These are phyloP conservation scores for Ptycholaimellus sp. DNA, from an alignment of 2,888 invertebrate genomes.

Conservation along the genomic window DNA sequence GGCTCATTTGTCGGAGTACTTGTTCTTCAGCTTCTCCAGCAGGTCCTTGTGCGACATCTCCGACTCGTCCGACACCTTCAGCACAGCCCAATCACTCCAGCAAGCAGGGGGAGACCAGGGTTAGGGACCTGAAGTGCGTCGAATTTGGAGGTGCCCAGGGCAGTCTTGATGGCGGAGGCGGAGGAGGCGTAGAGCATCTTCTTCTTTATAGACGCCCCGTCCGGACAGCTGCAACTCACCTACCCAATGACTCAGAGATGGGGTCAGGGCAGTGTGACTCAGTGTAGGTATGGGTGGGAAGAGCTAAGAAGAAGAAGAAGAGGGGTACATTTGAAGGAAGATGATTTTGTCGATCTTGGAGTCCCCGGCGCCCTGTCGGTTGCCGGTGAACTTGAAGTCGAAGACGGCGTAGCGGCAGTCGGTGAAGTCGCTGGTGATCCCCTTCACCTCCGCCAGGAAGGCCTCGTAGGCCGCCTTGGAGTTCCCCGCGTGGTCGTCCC, in stretches of 20 bases:
- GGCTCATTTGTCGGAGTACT: conserved; percentile 20
- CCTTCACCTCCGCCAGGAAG: conserved; percentile 68
- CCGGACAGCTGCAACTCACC: conserved; percentile 45
- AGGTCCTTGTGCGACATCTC: conserved; percentile 24
- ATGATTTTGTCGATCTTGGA: conserved; percentile 85
- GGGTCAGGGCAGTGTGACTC: background rate
- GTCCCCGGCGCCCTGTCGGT: conserved; percentile 64
- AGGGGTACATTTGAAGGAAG: conserved; percentile 62
- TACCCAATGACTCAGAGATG: background rate
- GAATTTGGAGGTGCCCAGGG: conserved; percentile 39
- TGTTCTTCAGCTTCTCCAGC: conserved; percentile 19
- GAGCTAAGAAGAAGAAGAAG: background rate
- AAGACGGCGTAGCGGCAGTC: conserved; percentile 90
- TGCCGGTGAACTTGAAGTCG: conserved; percentile 86
- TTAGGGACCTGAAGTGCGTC: conserved; percentile 20
- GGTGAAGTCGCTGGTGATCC: conserved; percentile 43
- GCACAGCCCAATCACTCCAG: background rate
- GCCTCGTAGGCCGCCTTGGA: conserved; percentile 56
- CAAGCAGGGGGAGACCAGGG: background rate
- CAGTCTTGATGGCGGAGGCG: conserved; percentile 88
- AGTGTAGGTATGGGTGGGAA: background rate
- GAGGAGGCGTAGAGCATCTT: conserved; percentile 66
- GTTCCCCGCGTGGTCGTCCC: conserved; percentile 23
- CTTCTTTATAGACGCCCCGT: conserved; percentile 70
- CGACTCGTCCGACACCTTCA: conserved; percentile 21